A percentile compares a stretch with the other conserved stretches of the same genome.
Conservation (phyloP, 2,888 invertebrate species). For the Zaprionus obscuricornis region DNA sequence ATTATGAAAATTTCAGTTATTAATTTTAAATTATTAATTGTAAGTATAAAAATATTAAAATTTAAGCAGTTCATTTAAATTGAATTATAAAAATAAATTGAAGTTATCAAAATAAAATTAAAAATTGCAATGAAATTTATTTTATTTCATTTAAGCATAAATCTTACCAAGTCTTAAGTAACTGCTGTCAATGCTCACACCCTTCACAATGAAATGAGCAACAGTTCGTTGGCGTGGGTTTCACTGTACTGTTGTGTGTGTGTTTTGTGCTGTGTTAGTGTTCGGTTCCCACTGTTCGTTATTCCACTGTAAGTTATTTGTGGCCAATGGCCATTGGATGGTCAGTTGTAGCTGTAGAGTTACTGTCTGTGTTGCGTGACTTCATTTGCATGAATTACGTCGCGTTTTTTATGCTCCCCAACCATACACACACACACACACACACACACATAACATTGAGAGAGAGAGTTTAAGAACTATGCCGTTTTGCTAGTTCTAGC, state of each 20-base stretch:
- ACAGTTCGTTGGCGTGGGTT: slow-evolving; percentile 28
- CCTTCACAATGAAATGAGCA: slow-evolving; percentile 32
- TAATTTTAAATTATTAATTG: too few species aligned
- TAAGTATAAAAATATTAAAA: too few species aligned
- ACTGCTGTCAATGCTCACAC: not conserved
- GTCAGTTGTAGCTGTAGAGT: slow-evolving; percentile 9
- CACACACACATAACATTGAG: too few species aligned
- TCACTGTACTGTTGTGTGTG: not conserved
- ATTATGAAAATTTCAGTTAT: too few species aligned
- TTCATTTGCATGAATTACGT: slow-evolving; percentile 80
- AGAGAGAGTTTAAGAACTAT: slow-evolving; percentile 29
- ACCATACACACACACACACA: too few species aligned
- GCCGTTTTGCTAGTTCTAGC: slow-evolving; percentile 20
- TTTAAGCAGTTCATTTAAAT: too few species aligned
- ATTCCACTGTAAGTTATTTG: not conserved
- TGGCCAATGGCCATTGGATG: slow-evolving; percentile 43
- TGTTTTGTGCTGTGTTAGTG: slow-evolving; percentile 8
- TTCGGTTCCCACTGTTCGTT: not conserved
- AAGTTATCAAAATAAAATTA: too few species aligned
- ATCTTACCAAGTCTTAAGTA: too few species aligned
- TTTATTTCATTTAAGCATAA: too few species aligned
- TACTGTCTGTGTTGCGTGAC: slow-evolving; percentile 70
- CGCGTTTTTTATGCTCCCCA: slow-evolving; percentile 42
- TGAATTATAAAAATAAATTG: too few species aligned
- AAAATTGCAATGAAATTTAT: too few species aligned